Base-by-base conservation (phyloP, 1,140 invertebrate species). In the Gryon sp. region DNA sequence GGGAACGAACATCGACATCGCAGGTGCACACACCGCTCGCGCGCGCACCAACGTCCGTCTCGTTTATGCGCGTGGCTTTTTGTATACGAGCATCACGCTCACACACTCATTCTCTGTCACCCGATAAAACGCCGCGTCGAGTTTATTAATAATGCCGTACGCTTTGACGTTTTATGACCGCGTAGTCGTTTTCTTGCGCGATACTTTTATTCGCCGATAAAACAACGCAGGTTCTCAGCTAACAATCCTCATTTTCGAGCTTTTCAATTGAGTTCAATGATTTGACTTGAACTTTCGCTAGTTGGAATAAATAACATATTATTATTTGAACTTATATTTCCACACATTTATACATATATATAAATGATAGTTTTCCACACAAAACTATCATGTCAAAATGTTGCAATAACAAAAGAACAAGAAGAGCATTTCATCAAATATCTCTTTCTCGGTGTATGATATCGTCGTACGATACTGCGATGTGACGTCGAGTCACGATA, bases 131-230 rank as follows among this genome's bases (percentile, higher is more conserved):
- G 65, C 55, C 70, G 53, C 79, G 80, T 74, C 76, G 57, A 75
- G 77, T 85, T 86, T 86, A 85, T 87, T 86, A 87, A 87, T 87
- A 86, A 87, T 87, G 79, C 78, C 76, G 65, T 70, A 70, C 70
- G 74, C 68, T 80, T 83, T 72, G 80, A 83, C 79, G 81, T 86
- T 85, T 86, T 85, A 86, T 75, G 65, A 55, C 75, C 81, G 77
- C 79, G 78, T 80, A 73, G 80, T 83, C 79, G 81, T 82, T 86
- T 83, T 83, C 83, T 84, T 84, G 76, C 81, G 76, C 80, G 79
- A 84, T 83, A 84, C 80, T 83, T 85, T 83, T 84, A 83, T 82
- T 80, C 77, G 65, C 50, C 80, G 79, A 85, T 84, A 84, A 81
- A 82, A 69, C n/a, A n/a, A 68, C 38, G n/a, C 40, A 12, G 76